Conservation (phyloP, 2,797 vertebrate genomes). For the Peromyscus attwateri region DNA sequence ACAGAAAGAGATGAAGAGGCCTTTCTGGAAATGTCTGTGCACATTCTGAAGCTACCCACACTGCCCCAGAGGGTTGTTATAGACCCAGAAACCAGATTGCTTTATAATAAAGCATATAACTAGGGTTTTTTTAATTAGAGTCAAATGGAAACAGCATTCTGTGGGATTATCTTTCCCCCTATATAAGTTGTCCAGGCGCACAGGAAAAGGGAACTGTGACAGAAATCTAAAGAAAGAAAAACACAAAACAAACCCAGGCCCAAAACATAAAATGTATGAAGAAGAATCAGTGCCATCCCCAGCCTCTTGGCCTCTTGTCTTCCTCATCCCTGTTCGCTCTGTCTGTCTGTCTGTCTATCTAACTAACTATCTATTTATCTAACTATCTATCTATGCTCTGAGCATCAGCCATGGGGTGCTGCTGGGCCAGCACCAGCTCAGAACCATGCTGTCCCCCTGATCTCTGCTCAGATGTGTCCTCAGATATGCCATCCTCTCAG, state of each 20-base stretch:
- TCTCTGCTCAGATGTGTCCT: neutral
- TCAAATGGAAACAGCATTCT: constrained; percentile 61
- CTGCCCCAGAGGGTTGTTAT: neutral
- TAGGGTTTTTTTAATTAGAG: constrained; percentile 29
- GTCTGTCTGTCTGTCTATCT: neutral
- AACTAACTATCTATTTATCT: neutral
- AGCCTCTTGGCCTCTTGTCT: neutral
- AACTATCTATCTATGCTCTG: neutral
- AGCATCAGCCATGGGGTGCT: neutral
- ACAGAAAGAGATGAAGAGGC: constrained; percentile 50
- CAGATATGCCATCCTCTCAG: neutral
- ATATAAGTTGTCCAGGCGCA: constrained; percentile 22
- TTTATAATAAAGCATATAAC: constrained; percentile 59
- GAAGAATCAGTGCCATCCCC: neutral
- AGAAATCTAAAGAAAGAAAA: constrained; percentile 21
- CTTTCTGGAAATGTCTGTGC: constrained; percentile 39
- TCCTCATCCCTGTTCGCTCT: neutral
- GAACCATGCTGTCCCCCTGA: neutral
- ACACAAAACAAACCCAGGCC: neutral
- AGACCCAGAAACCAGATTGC: constrained; percentile 62
- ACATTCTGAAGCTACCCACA: constrained; percentile 25
- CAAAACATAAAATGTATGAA: constrained; percentile 43
- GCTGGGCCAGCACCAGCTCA: neutral
- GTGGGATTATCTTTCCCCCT: constrained; percentile 19
- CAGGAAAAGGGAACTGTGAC: neutral